A percentile compares a stretch with the other conserved stretches of the same genome.
phyloP scores from a whole-genome alignment of 2,888 invertebrate genomes.

The Trachelus tabidus region DNA sequence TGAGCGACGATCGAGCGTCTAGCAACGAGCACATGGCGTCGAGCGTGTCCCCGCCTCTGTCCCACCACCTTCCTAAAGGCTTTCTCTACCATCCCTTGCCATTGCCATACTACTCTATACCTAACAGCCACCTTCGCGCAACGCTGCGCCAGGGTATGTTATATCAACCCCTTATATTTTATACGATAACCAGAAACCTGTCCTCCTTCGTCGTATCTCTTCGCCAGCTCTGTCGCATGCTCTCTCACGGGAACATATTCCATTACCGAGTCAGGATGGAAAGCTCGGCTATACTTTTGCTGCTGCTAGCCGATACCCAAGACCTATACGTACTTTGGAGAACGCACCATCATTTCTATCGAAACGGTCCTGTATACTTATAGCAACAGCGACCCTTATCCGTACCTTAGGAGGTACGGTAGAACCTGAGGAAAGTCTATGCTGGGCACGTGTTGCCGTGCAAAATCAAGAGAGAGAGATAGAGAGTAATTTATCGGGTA shows the following conservation, averaged over 20 bases:
- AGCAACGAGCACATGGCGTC: constrained; percentile 60
- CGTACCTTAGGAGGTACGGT: not conserved
- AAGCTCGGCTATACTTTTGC: not conserved
- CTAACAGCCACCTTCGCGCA: not conserved
- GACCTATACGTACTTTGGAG: not conserved
- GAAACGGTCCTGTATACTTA: not conserved
- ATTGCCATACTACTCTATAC: not conserved
- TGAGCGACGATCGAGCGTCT: constrained; percentile 53
- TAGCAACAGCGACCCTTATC: not conserved
- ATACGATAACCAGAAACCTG: not conserved
- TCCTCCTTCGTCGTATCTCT: not conserved
- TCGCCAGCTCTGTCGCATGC: not conserved
- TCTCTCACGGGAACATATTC: not conserved
- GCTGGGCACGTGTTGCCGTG: constrained; percentile 4
- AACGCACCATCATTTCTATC: not conserved
- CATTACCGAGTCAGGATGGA: not conserved
- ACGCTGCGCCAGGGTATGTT: not conserved
- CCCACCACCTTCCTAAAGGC: constrained; percentile 15
- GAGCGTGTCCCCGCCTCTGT: constrained; percentile 28
- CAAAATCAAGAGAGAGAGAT: constrained; percentile 14
- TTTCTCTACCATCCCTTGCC: not conserved
- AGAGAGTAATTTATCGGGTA: constrained; percentile 11
- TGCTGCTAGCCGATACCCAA: not conserved
- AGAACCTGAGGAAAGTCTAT: not conserved
- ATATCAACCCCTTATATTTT: not conserved